Base-by-base conservation (phyloP, 2,113 vertebrate species). In the Arothron firmamentum region DNA sequence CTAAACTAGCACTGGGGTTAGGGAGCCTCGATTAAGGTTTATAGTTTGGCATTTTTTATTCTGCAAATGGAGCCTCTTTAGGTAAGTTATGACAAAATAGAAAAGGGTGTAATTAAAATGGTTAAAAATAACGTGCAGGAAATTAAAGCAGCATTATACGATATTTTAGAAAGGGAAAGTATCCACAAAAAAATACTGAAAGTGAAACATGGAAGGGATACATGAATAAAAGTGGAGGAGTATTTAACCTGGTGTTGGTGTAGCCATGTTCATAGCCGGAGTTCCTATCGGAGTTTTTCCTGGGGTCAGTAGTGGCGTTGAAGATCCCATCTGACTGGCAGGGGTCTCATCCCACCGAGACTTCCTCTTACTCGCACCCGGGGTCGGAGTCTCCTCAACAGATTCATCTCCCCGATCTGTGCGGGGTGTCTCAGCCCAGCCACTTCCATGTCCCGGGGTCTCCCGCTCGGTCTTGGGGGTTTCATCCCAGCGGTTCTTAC, bases 191-290 rank as follows among this genome's bases (percentile, higher is more conserved):
- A 1, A 43, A 53, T 34, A 10, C 8, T 18, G 8, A 3, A 13
- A 50, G 48, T 10, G 13, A 9, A 20, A 50, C 2, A 23, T 23
- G 21, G 21, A 23, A 3, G 21, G 21, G 3, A 50, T 16, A 50
- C 11, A 48, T 9, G 17, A 54, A 25, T 18, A 17, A 38, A 25
- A 6, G 6, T 17, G 21, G 23, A 52, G 21, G 48, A 49, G 12
- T 9, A 1, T 23, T 56, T 85, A 98, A 23, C 97, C 96, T 89
- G 96, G 96, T 14, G 96, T 98, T 16, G 96, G 96, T 0, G 96
- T 99, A 25, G 96, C 95, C 96, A 98, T 96, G 82, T 98, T 96
- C 97, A 99, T 99, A 17, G 97, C 97, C 61, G 96, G 97, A 5
- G 96, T 99, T 51, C 96, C 97, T 18, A 98, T 94, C 34, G 97